Evolutionary conservation across 2,797 vertebrate species (phyloP).

Genomic region (Cossypha niveicapilla): DNA sequence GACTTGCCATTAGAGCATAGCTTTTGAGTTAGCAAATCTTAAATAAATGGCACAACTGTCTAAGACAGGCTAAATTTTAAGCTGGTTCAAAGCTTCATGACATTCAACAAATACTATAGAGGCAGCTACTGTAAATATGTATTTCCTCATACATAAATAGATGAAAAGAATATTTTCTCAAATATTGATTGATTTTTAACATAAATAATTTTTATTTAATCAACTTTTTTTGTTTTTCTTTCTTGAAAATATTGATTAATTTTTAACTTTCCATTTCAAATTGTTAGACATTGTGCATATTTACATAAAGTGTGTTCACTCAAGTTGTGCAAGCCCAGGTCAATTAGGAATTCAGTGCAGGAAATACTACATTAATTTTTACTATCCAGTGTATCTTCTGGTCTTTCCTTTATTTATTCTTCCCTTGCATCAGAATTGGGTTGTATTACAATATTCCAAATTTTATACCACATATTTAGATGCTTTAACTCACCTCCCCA

Average conservation of each 20-base stretch:
- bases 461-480: neutral
- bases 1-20: neutral
- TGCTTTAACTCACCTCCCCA: neutral
- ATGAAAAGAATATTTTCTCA: slow-evolving; percentile 54
- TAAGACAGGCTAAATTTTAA: slow-evolving; percentile 14
- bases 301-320: neutral
- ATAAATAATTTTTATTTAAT: slow-evolving; percentile 55
- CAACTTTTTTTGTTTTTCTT: neutral
- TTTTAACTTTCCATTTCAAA: slow-evolving; percentile 30
- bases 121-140: slow-evolving; percentile 50
- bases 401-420: neutral
- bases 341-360: neutral
- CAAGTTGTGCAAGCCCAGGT: neutral
- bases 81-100: slow-evolving; percentile 47
- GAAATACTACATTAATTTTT: neutral
- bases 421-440: neutral
- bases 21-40: slow-evolving; percentile 4
- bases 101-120: slow-evolving; percentile 37
- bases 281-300: neutral
- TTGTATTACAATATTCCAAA: neutral
- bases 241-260: slow-evolving; percentile 32
- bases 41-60: slow-evolving; percentile 14
- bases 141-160: slow-evolving; percentile 67
- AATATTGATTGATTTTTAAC: slow-evolving; percentile 53
- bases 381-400: neutral